Evolutionary conservation across 2,113 vertebrate genomes (phyloP), one percentile per base, ranked within the genome.

Genomic region (Romanogobio albipinnatus): DNA sequence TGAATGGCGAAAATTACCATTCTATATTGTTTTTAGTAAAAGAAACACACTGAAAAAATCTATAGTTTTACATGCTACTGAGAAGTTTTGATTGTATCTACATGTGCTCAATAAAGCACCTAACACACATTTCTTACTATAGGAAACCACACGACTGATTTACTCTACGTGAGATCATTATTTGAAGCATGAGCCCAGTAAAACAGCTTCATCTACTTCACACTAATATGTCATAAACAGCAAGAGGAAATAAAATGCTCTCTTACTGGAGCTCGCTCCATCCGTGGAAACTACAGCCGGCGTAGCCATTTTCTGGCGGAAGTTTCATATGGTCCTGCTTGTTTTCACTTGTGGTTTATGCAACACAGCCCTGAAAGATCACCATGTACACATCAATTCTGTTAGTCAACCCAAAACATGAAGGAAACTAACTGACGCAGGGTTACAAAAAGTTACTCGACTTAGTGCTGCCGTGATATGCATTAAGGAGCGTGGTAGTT

Each of bases 261-360:
- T 51, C 86, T 83, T 88, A 88, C 87, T 81, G 29, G 64, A 47
- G 82, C 33, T 82, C 24, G 56, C 6, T 68, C 82, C 82, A 17
- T 88, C 87, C 51, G 56, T 24, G 45, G 87, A 71, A 26, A 81
- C 82, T 78, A 75, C 77, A 82, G 24, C 82, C 68, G 87, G 85
- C 58, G 85, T 64, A 78, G 87, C 87, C 87, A 88, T 88, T 70
- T 33, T 83, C 70, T 84, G 78, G 62, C 79, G 71, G 62, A 77
- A 78, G 85, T 86, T 73, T 86, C 85, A 86, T 88, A 86, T 82
- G 82, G 68, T 85, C 79, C 84, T 45, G 77, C 33, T 84, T 77
- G 74, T 36, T 14, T 83, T 81, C 36, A 70, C 61, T 84, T 66
- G 75, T 24, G 74, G 22, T 22, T 4, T 84, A 43, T 79, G 36